phyloP scores from a whole-genome alignment of 2,888 invertebrate species.

The Hirtodrosophila alboralis region DNA sequence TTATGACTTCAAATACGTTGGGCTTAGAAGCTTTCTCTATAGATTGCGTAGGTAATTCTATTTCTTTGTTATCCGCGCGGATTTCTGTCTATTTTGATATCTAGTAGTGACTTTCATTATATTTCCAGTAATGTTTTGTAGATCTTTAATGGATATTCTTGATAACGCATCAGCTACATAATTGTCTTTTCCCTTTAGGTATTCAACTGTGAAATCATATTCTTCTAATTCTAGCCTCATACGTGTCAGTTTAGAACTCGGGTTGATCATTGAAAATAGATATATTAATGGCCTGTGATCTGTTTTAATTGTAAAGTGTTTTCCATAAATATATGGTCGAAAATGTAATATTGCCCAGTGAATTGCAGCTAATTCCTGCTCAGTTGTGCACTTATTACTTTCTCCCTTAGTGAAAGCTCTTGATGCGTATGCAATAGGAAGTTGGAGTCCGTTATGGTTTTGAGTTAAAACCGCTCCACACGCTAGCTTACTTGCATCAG shows the following conservation, averaged over 20 bases:
- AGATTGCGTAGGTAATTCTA: slow-evolving; percentile 7
- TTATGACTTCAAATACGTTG: slow-evolving; percentile 1
- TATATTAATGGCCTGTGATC: slow-evolving; percentile 5
- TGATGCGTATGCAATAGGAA: slow-evolving; percentile 1
- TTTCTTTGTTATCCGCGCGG: slow-evolving; percentile 2
- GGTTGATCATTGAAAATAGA: neutral
- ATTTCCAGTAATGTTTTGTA: too few species aligned
- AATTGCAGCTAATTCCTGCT: slow-evolving; percentile 5
- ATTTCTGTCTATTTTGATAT: slow-evolving; percentile 11
- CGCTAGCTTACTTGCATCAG: slow-evolving; percentile 6
- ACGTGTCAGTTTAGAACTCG: slow-evolving; percentile 5
- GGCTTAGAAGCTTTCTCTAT: slow-evolving; percentile 7
- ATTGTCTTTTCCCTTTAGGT: too few species aligned
- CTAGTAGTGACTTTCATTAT: slow-evolving; percentile 4
- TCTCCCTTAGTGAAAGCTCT: neutral
- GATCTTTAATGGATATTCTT: too few species aligned
- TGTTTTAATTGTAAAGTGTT: slow-evolving; percentile 6
- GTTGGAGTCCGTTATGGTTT: slow-evolving; percentile 7
- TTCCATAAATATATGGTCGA: slow-evolving; percentile 2
- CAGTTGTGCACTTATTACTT: slow-evolving; percentile 10
- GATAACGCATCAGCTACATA: too few species aligned
- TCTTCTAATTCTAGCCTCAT: slow-evolving; percentile 1
- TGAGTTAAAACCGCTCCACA: slow-evolving; percentile 11
- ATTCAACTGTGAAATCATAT: too few species aligned
- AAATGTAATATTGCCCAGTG: slow-evolving; percentile 4